phyloP scores from a whole-genome alignment of 2,797 vertebrate genomes.

The Florisuga fusca region DNA sequence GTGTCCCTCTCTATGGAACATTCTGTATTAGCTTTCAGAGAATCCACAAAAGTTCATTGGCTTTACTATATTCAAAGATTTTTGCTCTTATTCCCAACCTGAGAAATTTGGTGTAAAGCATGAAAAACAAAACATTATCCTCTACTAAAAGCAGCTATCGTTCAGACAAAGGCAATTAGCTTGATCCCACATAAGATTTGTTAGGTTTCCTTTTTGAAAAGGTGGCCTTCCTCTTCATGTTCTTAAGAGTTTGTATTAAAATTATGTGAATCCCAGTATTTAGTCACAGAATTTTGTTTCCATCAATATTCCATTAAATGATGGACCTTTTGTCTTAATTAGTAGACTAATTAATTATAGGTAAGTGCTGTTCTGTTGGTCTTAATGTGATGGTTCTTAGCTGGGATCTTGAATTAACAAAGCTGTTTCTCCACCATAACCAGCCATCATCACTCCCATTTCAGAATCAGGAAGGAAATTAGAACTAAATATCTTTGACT shows the following conservation, averaged over 20 bases:
- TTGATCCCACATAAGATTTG: background rate
- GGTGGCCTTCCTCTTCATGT: background rate
- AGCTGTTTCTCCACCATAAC: background rate
- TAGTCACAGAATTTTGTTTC: background rate
- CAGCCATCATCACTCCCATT: background rate
- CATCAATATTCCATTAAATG: background rate
- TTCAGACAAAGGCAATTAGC: background rate
- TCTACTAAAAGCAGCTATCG: background rate
- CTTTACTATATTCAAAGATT: background rate
- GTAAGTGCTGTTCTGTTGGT: background rate
- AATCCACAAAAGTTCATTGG: background rate
- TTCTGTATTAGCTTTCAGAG: background rate
- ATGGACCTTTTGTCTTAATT: background rate
- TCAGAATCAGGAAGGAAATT: background rate
- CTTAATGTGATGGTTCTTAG: background rate
- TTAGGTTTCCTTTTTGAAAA: constrained; percentile 32
- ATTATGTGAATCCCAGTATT: background rate
- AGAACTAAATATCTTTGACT: background rate
- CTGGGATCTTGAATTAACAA: background rate
- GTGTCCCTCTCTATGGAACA: background rate
- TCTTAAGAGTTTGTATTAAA: background rate
- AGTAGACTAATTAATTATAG: background rate
- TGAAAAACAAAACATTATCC: background rate
- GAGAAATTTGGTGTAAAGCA: background rate
- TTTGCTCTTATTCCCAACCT: background rate